A percentile compares a stretch with the other conserved stretches of the same genome.
Conservation (phyloP, 2,888 invertebrate genomes). For the Drosophila nr. perissopoda region DNA sequence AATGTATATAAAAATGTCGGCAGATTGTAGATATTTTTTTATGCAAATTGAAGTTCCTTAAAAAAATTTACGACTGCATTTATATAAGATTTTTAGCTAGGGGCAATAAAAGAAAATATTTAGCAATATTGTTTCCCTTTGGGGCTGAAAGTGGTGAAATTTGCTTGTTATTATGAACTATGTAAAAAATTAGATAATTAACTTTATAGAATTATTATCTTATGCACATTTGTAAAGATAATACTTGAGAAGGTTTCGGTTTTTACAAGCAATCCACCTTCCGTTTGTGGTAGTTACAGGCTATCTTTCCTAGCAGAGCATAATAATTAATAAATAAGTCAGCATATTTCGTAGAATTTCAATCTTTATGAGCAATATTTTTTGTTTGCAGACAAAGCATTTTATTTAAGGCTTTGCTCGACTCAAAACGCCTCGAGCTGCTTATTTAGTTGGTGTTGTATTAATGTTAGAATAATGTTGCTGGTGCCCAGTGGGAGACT, state of each 20-base stretch:
- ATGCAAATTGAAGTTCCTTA: neutral
- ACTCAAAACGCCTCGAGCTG: neutral
- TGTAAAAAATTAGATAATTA: neutral
- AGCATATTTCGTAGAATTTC: too few relatives aligned
- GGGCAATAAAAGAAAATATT: neutral
- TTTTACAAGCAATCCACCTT: too few relatives aligned
- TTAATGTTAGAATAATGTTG: slow-evolving; percentile 13
- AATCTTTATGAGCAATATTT: neutral
- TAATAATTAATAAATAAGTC: neutral
- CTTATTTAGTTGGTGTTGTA: neutral
- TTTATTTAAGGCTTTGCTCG: neutral
- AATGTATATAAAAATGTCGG: neutral
- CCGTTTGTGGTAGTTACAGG: too few relatives aligned
- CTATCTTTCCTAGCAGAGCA: neutral
- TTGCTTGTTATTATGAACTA: neutral
- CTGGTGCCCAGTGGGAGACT: slow-evolving; percentile 32
- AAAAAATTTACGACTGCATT: neutral
- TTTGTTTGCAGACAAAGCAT: neutral
- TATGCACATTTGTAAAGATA: neutral
- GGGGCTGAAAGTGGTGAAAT: neutral
- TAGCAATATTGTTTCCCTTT: neutral
- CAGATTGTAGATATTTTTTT: neutral
- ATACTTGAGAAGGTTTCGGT: neutral
- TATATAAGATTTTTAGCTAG: neutral
- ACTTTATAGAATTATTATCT: neutral